phyloP scores from a whole-genome alignment of 2,888 invertebrate genomes.

The Athalia cordata region DNA sequence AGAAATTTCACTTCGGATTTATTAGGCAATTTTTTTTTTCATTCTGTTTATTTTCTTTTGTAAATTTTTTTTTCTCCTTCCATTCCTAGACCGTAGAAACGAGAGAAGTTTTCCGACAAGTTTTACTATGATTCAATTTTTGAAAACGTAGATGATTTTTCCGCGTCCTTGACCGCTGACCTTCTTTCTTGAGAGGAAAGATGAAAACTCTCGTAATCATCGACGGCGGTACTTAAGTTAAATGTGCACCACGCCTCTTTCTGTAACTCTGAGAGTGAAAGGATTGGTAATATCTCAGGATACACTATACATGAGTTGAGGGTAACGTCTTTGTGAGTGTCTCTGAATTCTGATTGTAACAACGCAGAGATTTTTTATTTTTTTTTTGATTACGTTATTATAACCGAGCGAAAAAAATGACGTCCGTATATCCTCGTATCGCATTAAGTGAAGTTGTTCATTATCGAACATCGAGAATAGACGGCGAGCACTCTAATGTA shows the following conservation, averaged over 20 bases:
- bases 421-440: too few relatives aligned
- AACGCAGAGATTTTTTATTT: too few relatives aligned
- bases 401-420: too few relatives aligned
- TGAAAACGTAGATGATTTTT: not conserved
- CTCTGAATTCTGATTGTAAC: too few relatives aligned
- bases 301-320: not conserved
- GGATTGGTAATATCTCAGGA: not conserved
- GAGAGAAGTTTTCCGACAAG: not conserved
- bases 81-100: too few relatives aligned
- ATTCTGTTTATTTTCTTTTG: too few relatives aligned
- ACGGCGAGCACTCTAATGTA: not conserved
- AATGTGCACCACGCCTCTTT: slow-evolving; percentile 17
- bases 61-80: too few relatives aligned
- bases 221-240: not conserved
- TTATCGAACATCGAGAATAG: not conserved
- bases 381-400: too few relatives aligned
- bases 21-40: not conserved
- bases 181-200: slow-evolving; percentile 32
- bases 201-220: not conserved
- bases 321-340: too few relatives aligned
- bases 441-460: too few relatives aligned
- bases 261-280: slow-evolving; percentile 8
- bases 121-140: not conserved
- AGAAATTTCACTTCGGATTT: not conserved
- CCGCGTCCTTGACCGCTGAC: slow-evolving; percentile 37